Evolutionary conservation across 1,140 invertebrate species (phyloP).

Genomic region (Oedothorax gibbosus): DNA sequence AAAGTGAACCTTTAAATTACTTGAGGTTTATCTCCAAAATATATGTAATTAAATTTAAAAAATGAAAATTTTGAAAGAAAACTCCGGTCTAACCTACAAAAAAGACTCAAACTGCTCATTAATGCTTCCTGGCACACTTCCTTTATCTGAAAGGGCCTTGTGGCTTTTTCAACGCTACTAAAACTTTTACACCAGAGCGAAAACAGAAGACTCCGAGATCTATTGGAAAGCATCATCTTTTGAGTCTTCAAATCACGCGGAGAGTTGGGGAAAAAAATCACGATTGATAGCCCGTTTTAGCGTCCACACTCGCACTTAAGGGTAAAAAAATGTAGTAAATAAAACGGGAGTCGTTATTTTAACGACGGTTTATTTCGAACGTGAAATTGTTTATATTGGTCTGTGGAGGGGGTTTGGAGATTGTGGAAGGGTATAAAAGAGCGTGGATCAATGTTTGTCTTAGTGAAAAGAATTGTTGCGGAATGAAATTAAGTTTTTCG

Average conservation of each 20-base stretch:
- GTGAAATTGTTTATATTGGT: slow-evolving; percentile 22
- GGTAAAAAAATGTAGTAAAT: not conserved
- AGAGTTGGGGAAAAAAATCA: slow-evolving; percentile 5
- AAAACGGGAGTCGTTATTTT: slow-evolving; percentile 44
- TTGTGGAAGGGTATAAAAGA: too few species aligned
- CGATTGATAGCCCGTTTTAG: slow-evolving; percentile 45
- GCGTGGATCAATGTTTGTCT: too few species aligned
- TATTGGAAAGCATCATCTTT: slow-evolving; percentile 14
- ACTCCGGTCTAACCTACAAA: not conserved
- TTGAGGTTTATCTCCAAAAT: too few species aligned
- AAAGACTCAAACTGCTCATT: slow-evolving; percentile 1
- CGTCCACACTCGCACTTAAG: slow-evolving; percentile 17
- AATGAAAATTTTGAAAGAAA: not conserved
- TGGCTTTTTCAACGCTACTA: slow-evolving; percentile 22
- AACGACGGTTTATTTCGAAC: slow-evolving; percentile 34
- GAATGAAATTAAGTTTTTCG: too few species aligned
- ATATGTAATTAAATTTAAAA: too few species aligned
- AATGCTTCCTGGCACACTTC: slow-evolving; percentile 7
- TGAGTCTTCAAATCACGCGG: slow-evolving; percentile 24
- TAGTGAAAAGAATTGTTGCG: too few species aligned
- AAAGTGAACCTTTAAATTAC: too few species aligned
- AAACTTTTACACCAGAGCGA: slow-evolving; percentile 19
- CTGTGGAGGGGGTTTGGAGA: not conserved
- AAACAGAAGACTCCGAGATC: slow-evolving; percentile 22
- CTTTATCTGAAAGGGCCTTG: not conserved